Base-by-base conservation (phyloP, 2,888 invertebrate species). In the Lordiphosa andalusiaca region DNA sequence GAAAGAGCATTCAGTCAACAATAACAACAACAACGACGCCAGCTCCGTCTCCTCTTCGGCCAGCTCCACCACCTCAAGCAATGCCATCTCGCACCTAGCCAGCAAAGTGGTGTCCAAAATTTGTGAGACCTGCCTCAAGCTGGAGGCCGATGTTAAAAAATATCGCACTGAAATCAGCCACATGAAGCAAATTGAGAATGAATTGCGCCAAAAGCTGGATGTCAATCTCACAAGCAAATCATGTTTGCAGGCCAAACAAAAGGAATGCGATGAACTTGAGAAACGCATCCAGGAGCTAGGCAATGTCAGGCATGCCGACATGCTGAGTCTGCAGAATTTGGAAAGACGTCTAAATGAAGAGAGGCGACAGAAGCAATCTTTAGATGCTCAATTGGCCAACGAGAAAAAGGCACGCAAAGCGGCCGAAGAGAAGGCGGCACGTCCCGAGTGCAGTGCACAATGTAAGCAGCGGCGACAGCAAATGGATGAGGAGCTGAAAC, bases 311-410 rank as follows among this genome's bases (percentile, higher is more conserved):
- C 94, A 95, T 86, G 90, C 93, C 71, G 98, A 96, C 87, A 94
- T 94, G 89, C 94, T 95, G 84, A 93, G 93, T 72, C 91, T 97
- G 73, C 91, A 92, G 85, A 92, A 89, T 71, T 92, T 94, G 83
- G 98, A 98, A 90, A 93, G 95, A 74, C 93, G 95, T 67, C 91
- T 98, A 67, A 93, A 93, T 41, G 98, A 90, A 47, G 97, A 98
- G 90, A 91, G 96, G 47, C 94, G 96, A 73, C 92, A 93, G 80
- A 93, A 96, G 75, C 91, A 93, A 50, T 92, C 93, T 23, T 90
- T 93, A 33, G 96, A 96, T 86, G 91, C 93, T 48, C 95, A 95
- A 85, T 89, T 96, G 59, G 91, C 91, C 68, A 92, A 93, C 60
- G 94, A 95, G 84, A 91, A 94, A 73, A 94, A 95, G 87, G 93